Percentiles rank a stretch among this genome's conserved stretches.
Conservation (phyloP, 2,888 invertebrate species). For the Chymomyza caudatula region DNA sequence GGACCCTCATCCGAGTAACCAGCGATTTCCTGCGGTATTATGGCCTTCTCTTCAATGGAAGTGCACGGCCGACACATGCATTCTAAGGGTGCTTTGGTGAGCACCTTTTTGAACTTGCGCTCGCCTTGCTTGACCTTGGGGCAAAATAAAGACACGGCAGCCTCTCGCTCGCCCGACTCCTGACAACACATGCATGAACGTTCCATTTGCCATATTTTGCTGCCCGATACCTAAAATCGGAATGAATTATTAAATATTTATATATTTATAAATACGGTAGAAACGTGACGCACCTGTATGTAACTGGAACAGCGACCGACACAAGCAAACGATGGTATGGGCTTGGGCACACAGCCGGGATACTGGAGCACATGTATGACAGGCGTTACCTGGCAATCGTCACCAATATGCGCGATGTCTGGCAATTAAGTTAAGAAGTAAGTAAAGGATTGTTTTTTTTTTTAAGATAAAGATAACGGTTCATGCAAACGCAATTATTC, state of each 20-base stretch:
- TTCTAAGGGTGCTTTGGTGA: slow-evolving; percentile 94
- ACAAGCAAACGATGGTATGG: slow-evolving; percentile 95
- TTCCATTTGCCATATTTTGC: slow-evolving; percentile 98
- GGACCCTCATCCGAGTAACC: slow-evolving; percentile 91
- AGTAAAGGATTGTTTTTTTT: neutral
- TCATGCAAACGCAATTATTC: too few relatives aligned
- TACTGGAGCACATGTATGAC: slow-evolving; percentile 94
- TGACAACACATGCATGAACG: slow-evolving; percentile 97
- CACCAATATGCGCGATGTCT: slow-evolving; percentile 78
- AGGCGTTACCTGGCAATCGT: slow-evolving; percentile 94
- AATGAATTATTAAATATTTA: too few relatives aligned
- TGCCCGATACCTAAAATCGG: slow-evolving; percentile 89
- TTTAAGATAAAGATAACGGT: too few relatives aligned
- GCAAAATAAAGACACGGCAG: slow-evolving; percentile 91
- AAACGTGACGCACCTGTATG: slow-evolving; percentile 84
- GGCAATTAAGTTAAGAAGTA: neutral
- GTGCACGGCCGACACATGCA: slow-evolving; percentile 97
- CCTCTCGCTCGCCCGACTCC: slow-evolving; percentile 94
- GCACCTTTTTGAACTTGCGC: slow-evolving; percentile 90
- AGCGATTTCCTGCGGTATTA: slow-evolving; percentile 93
- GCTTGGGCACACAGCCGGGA: slow-evolving; percentile 94
- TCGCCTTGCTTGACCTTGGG: slow-evolving; percentile 93
- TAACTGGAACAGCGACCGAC: slow-evolving; percentile 94
- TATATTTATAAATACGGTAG: neutral
- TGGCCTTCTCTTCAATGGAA: slow-evolving; percentile 90